phyloP scores from a whole-genome alignment of 2,888 invertebrate species.

The Eupithecia pulchellata region DNA sequence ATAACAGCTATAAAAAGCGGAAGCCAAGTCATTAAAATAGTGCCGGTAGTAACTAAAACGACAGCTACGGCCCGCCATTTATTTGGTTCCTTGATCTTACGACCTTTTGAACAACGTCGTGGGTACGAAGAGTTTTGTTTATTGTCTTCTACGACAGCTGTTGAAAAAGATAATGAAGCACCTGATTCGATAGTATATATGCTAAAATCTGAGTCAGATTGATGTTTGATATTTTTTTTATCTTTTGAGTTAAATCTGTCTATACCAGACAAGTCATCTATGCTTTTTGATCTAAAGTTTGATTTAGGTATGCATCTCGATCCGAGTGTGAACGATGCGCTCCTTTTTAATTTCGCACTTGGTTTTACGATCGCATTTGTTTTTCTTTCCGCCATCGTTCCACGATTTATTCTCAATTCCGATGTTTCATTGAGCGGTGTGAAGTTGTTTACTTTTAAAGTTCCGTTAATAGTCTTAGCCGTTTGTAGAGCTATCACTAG shows the following conservation, averaged over 20 bases:
- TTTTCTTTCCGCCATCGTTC: conserved; percentile 51
- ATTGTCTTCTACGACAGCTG: conserved; percentile 44
- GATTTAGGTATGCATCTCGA: conserved; percentile 31
- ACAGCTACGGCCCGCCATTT: conserved; percentile 87
- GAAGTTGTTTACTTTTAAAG: conserved; percentile 55
- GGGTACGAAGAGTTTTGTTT: conserved; percentile 6
- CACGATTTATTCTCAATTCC: conserved; percentile 67
- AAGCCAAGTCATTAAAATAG: conserved; percentile 87
- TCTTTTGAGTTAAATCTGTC: conserved; percentile 42
- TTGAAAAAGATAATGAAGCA: conserved; percentile 40
- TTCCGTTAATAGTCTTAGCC: conserved; percentile 61
- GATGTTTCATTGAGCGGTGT: conserved; percentile 49
- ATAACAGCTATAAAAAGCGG: conserved; percentile 86
- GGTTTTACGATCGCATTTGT: conserved; percentile 40
- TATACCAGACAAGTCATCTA: conserved; percentile 56
- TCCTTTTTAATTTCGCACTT: conserved; percentile 58
- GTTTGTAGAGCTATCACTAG: conserved; percentile 84
- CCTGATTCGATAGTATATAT: conserved; percentile 62
- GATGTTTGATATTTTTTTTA: conserved; percentile 40
- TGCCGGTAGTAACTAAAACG: conserved; percentile 86
- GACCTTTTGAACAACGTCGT: conserved; percentile 32
- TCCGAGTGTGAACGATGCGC: conserved; percentile 63
- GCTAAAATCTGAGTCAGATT: conserved; percentile 63
- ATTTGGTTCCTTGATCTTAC: conserved; percentile 66
- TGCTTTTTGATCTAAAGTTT: conserved; percentile 62